Evolutionary conservation across 2,113 vertebrate genomes (phyloP), one percentile per base, ranked within the genome.

Genomic region (Zingel zingel): DNA sequence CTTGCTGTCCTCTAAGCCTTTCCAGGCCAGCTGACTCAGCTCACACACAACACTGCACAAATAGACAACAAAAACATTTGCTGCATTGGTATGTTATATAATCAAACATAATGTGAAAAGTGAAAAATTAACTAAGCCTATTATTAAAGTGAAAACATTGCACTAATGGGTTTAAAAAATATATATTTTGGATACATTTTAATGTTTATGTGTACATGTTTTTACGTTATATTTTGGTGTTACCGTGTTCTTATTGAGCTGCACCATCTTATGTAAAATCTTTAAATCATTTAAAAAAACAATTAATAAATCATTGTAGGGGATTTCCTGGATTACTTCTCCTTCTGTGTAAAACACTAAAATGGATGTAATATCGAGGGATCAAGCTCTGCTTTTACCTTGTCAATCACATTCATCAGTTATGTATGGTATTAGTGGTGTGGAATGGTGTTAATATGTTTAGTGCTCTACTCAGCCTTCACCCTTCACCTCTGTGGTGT

Each of bases 21-120:
- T 84, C 88, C 96, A 91, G 8, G 97, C 97, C 87, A 98, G 88
- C 0, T 92, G 90, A 54, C 95, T 93, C 1, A 99, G 93, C 67
- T 88, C 91, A 74, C 88, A 77, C 21, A 56, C 15, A 72, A 54
- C 0, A 1, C 85, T 91, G 13, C 18, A 66, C 3, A 57, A 45
- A 66, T 15, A 87, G 57, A 84, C 18, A 73, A 14, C n/a, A 58
- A 51, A 71, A 36, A 16, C 9, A 18, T 51, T 23, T 19, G 19
- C 43, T 74, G 23, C 53, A 53, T n/a, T 57, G 19, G 7, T 16
- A 27, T 25, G 19, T 72, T 5, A 27, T 6, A 30, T 48, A 2
- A 47, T 73, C 21, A 25, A 69, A 36, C 27, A 56, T 70, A 4
- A 56, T 39, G 36, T 43, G 3, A 57, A 57, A 27, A 48, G 36